Conservation (phyloP, 2,113 vertebrate genomes). For the Pseudopipra pipra region DNA sequence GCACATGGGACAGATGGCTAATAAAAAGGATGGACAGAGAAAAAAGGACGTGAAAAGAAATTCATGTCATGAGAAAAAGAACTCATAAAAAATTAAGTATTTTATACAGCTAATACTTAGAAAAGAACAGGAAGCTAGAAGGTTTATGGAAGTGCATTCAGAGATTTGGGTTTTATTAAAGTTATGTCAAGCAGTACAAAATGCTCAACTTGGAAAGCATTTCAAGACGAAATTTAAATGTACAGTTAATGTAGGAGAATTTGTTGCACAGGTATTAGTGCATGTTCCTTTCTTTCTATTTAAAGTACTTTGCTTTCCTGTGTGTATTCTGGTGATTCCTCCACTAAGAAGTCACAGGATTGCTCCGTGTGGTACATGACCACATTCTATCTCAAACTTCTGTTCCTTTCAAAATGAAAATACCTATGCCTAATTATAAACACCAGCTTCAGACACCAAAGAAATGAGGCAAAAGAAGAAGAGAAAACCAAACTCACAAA, state of each 20-base stretch:
- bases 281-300: background rate
- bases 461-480: accelerated
- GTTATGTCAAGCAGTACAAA: background rate
- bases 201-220: background rate
- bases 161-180: background rate
- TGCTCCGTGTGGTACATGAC: background rate
- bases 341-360: background rate
- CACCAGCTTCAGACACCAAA: background rate
- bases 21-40: background rate
- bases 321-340: background rate
- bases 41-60: background rate
- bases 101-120: background rate
- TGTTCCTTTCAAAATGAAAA: background rate
- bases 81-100: slow-evolving; percentile 6
- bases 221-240: background rate
- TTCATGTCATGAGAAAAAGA: background rate
- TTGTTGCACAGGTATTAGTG: background rate
- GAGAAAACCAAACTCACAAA: background rate
- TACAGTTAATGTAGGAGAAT: background rate
- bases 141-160: slow-evolving; percentile 18
- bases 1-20: background rate
- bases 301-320: background rate
- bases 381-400: background rate
- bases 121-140: background rate
- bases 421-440: background rate